Evolutionary conservation across 2,888 invertebrate genomes (phyloP).

Genomic region (Acleris cristana): DNA sequence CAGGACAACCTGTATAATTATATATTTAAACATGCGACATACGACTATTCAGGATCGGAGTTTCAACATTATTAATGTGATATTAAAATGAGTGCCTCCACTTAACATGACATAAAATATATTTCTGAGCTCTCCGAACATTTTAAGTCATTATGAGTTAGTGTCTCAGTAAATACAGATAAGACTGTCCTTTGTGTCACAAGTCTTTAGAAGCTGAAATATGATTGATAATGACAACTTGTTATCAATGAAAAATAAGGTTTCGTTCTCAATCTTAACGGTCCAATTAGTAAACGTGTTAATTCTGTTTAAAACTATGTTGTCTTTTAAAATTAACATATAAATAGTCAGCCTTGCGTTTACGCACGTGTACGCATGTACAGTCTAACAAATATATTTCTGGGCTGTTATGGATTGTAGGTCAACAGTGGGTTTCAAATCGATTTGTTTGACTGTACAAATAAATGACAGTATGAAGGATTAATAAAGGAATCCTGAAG

Average conservation of each 20-base stretch:
- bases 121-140: slow-evolving; percentile 46
- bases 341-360: neutral
- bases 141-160: slow-evolving; percentile 62
- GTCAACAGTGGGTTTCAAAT: no score
- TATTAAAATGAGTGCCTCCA: neutral
- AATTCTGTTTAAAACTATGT: neutral
- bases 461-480: no score
- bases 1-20: no score
- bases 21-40: no score
- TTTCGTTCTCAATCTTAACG: slow-evolving; percentile 19
- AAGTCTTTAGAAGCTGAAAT: slow-evolving; percentile 56
- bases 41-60: no score
- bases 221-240: slow-evolving; percentile 63
- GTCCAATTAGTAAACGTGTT: slow-evolving; percentile 2
- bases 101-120: slow-evolving; percentile 46
- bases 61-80: no score
- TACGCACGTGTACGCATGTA: no score
- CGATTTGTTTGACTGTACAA: no score
- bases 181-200: slow-evolving; percentile 66
- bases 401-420: no score
- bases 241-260: slow-evolving; percentile 42
- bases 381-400: no score
- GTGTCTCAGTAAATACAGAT: slow-evolving; percentile 74
- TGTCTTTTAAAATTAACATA: neutral
- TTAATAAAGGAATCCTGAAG: no score